Conservation (phyloP, 2,113 vertebrate genomes). For the Alouatta palliata region DNA sequence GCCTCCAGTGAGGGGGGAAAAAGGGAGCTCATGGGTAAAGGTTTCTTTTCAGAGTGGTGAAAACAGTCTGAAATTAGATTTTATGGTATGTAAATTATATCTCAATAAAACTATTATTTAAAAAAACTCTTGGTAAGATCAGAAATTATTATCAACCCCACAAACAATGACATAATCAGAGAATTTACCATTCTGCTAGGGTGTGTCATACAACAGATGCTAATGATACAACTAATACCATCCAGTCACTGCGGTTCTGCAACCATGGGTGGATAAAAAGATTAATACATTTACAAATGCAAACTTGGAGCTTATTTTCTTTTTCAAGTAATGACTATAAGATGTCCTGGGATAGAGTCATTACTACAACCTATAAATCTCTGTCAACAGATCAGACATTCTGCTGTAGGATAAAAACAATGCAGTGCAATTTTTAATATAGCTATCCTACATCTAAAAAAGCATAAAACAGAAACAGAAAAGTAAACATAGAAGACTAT, state of each 20-base stretch:
- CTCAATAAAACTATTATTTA: background rate
- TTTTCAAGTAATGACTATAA: background rate
- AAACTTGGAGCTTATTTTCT: background rate
- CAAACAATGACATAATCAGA: background rate
- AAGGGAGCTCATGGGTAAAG: background rate
- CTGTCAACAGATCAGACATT: background rate
- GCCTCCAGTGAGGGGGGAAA: background rate
- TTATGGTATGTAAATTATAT: background rate
- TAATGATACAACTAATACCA: background rate
- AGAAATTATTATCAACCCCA: background rate
- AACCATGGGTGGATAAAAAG: background rate
- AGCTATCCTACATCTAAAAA: constrained; percentile 30
- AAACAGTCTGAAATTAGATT: constrained; percentile 9
- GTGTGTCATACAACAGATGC: background rate
- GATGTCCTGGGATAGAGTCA: background rate
- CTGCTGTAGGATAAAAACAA: constrained; percentile 43
- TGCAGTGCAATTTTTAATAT: background rate
- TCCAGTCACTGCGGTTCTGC: background rate
- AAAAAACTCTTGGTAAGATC: background rate
- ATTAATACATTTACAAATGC: background rate
- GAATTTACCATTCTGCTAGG: background rate
- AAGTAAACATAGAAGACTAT: background rate
- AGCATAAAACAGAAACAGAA: background rate
- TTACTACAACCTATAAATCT: background rate
- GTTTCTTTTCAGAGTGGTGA: background rate